These are phyloP conservation scores for Laticauda laticaudata DNA, from an alignment of 2,113 vertebrate genomes.

Conservation along the genomic window DNA sequence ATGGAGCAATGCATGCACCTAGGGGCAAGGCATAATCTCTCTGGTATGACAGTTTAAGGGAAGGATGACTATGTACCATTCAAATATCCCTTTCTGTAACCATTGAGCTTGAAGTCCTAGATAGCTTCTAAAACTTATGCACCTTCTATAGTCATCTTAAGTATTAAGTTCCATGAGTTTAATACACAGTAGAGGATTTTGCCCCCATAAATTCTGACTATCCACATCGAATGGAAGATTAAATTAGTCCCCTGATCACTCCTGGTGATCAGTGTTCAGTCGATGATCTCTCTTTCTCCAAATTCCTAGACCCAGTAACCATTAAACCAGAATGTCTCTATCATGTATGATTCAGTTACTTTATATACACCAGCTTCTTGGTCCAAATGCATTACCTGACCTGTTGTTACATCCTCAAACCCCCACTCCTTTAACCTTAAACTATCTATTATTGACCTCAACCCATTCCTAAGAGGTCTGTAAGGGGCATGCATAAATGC, in stretches of 20 bases:
- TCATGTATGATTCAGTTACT: not conserved
- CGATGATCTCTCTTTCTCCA: not conserved
- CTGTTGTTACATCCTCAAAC: too few relatives aligned
- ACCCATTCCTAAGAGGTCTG: too few relatives aligned
- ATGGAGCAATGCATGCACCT: not conserved
- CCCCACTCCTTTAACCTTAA: too few relatives aligned
- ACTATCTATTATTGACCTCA: too few relatives aligned
- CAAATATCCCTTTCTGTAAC: not conserved
- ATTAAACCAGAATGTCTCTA: not conserved
- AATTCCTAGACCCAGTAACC: not conserved
- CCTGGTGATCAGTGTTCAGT: not conserved
- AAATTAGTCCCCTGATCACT: not conserved
- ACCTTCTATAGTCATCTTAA: not conserved
- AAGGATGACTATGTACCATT: not conserved
- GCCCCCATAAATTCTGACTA: not conserved
- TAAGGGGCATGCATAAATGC: too few relatives aligned
- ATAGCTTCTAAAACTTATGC: too few relatives aligned
- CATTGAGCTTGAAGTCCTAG: too few relatives aligned
- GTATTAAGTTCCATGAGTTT: too few relatives aligned
- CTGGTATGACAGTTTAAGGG: not conserved
- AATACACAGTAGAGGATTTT: not conserved
- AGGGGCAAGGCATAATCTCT: not conserved
- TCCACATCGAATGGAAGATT: not conserved
- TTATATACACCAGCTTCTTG: not conserved
- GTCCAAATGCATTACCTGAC: not conserved